These are phyloP conservation scores for Psilopogon haemacephalus DNA, from an alignment of 2,113 vertebrate species.

Conservation along the genomic window DNA sequence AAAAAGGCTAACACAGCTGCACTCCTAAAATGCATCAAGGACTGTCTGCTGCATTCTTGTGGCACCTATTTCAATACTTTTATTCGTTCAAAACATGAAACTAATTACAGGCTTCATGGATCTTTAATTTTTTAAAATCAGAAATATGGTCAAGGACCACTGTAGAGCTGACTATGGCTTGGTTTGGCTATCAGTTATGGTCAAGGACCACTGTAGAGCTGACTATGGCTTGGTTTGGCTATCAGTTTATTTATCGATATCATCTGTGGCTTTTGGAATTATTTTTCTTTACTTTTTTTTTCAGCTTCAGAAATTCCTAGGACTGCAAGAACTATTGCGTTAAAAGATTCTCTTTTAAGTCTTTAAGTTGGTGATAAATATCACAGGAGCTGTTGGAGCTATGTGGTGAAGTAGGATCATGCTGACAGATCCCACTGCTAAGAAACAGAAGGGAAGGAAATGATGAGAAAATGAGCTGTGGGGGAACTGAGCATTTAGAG, in stretches of 20 bases:
- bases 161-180: not conserved
- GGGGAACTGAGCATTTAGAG: not conserved
- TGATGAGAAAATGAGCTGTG: not conserved
- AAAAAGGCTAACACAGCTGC: fast-evolving
- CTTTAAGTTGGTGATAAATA: not conserved
- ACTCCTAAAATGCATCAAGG: not conserved
- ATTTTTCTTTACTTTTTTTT: not conserved
- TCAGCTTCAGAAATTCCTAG: not conserved
- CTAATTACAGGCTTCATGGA: not conserved
- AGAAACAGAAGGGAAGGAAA: not conserved
- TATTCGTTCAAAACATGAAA: not conserved
- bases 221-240: not conserved
- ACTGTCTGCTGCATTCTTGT: not conserved
- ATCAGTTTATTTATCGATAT: not conserved
- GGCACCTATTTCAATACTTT: not conserved
- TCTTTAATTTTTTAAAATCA: not conserved
- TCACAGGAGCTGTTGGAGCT: not conserved
- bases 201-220: not conserved
- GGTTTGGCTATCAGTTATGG: not conserved
- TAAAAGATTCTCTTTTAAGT: not conserved
- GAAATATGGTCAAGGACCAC: not conserved
- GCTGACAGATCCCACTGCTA: not conserved
- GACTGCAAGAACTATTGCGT: not conserved
- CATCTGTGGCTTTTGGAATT: not conserved
- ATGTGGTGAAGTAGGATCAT: not conserved